Conservation (phyloP, 2,113 vertebrate species). For the Syngnathus typhle region DNA sequence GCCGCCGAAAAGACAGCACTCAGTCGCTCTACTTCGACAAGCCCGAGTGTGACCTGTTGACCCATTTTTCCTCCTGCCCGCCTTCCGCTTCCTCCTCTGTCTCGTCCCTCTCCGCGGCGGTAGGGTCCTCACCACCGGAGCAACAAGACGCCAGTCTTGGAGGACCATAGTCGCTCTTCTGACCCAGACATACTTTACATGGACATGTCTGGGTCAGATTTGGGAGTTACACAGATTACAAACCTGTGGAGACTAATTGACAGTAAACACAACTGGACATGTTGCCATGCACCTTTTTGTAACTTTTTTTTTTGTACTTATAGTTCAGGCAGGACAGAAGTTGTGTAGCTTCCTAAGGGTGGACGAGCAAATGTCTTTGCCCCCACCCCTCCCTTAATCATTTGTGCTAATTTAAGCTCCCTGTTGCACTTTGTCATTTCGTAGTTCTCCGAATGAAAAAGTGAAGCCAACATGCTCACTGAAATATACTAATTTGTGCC, state of each 20-base stretch:
- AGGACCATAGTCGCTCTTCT: constrained; percentile 79
- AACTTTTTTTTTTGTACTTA: constrained; percentile 47
- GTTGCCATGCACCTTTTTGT: constrained; percentile 71
- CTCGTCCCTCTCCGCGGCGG: constrained; percentile 25
- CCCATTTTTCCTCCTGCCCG: constrained; percentile 47
- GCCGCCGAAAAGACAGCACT: constrained; percentile 78
- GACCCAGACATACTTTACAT: constrained; percentile 73
- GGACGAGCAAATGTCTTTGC: constrained; percentile 15
- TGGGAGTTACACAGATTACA: not conserved
- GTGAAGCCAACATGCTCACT: constrained; percentile 20
- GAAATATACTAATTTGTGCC: constrained; percentile 57
- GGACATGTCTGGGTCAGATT: constrained; percentile 39
- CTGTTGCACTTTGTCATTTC: constrained; percentile 58
- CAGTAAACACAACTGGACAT: constrained; percentile 39
- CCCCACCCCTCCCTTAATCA: constrained; percentile 10
- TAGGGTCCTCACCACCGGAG: constrained; percentile 24
- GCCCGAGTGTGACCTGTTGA: constrained; percentile 43
- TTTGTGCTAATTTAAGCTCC: constrained; percentile 51
- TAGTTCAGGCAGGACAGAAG: constrained; percentile 25
- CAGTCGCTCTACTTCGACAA: constrained; percentile 77
- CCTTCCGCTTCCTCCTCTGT: constrained; percentile 43
- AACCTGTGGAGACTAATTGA: constrained; percentile 19
- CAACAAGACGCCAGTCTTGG: constrained; percentile 2
- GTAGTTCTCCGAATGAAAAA: constrained; percentile 35
- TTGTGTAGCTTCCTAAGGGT: constrained; percentile 25